Evolutionary conservation across 1,140 invertebrate species (phyloP), one percentile per base, ranked within the genome.

Genomic region (Colletes gigas): DNA sequence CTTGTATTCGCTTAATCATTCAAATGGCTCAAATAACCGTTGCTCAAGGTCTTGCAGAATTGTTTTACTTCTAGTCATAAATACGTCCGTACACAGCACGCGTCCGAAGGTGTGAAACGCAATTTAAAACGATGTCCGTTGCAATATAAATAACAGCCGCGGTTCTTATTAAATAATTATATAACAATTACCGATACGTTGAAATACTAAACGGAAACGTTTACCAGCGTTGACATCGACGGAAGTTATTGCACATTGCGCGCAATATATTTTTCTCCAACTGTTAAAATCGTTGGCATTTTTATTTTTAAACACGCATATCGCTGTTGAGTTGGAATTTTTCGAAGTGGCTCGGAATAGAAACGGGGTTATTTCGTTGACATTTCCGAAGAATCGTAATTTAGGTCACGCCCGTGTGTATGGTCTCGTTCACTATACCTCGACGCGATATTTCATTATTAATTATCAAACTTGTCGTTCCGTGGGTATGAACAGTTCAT

Each of bases 321-420:
- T 30, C 30, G 30, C 30, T 30, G 1, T 30, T 30, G 30, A 30
- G 30, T 30, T 30, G 15, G 55, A 57, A 57, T 57, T n/a, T 57
- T 57, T n/a, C 55, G 55, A 57, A n/a, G 15, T 19, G 1, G 15
- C 55, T 15, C 44, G 44, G 44, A 9, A 9, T 9, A 44, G 44
- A 44, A 44, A 44, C 44, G 6, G 44, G 5, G 8, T 44, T 9
- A 9, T 44, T 44, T 17, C 15, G 17, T 57, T 57, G 15, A 6
- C 9, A 66, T 67, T 74, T 41, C 12, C 30, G 50, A 67, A 44
- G 63, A 21, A 39, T 21, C 3, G 17, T 71, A 71, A 82, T 80
- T 75, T 66, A 62, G 78, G 39, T 81, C 78, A 71, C 15, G 52
- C 60, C 47, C 80, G 52, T 67, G 62, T 47, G 57, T 47, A 83